Evolutionary conservation across 2,113 vertebrate species (phyloP).

Genomic region (Bubalus kerabau): DNA sequence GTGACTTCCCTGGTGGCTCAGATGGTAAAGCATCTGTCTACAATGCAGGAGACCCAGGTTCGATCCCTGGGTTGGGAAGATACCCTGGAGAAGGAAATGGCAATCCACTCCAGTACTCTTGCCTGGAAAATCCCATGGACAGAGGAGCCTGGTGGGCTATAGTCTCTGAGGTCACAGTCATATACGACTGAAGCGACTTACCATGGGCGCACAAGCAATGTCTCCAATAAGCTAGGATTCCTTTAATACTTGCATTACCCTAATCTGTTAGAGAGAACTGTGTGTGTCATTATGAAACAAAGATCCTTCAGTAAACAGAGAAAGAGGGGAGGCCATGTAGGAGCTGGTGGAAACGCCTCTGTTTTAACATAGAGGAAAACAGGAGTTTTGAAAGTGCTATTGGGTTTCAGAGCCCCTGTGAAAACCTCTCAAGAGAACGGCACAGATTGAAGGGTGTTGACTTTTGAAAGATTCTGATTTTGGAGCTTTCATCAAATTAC

Average conservation of each 20-base stretch:
- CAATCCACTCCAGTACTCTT: neutral
- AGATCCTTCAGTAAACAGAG: neutral
- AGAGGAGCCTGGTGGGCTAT: neutral
- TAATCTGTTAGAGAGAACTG: neutral
- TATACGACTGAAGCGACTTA: accelerated
- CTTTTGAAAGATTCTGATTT: conserved; percentile 53
- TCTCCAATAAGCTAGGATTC: neutral
- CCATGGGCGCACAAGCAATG: accelerated
- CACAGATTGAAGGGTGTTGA: conserved; percentile 30
- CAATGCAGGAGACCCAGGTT: no score
- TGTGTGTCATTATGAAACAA: neutral
- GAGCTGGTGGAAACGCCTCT: neutral
- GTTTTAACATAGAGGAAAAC: neutral
- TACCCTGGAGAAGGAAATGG: neutral
- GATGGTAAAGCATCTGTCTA: no score
- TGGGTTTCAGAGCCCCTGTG: neutral
- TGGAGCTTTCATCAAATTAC: conserved; percentile 45
- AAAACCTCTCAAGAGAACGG: conserved; percentile 38
- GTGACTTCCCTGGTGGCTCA: neutral
- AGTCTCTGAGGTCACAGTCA: neutral
- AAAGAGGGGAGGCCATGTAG: neutral
- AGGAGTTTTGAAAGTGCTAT: conserved; percentile 36
- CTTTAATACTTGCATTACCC: neutral
- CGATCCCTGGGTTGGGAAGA: no score
- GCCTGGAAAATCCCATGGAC: neutral